Evolutionary conservation across 2,888 invertebrate genomes (phyloP).

Genomic region (Iphiclides podalirius): DNA sequence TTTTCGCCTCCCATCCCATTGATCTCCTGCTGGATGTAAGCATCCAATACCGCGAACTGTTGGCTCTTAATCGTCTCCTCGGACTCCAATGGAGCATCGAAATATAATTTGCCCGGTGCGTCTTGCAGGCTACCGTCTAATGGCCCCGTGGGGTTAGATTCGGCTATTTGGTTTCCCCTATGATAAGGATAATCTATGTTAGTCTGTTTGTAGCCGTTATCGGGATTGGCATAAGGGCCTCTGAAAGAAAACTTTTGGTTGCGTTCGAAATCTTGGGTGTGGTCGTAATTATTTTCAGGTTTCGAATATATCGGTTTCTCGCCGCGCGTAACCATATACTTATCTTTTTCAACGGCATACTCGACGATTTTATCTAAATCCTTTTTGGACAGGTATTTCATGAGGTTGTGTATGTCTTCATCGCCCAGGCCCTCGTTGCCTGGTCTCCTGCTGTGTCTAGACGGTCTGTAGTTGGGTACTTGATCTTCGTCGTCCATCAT

Average conservation of each 20-base stretch:
- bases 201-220: slow-evolving; percentile 17
- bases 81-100: slow-evolving; percentile 29
- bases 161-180: slow-evolving; percentile 20
- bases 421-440: slow-evolving; percentile 52
- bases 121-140: slow-evolving; percentile 16
- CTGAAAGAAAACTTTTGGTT: slow-evolving; percentile 26
- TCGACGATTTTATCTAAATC: slow-evolving; percentile 64
- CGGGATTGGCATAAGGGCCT: slow-evolving; percentile 25
- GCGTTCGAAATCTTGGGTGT: slow-evolving; percentile 8
- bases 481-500: slow-evolving; percentile 39
- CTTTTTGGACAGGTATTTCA: slow-evolving; percentile 62
- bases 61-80: slow-evolving; percentile 35
- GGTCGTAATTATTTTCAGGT: slow-evolving; percentile 13
- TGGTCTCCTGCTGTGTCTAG: slow-evolving; percentile 59
- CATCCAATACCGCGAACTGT: slow-evolving; percentile 34
- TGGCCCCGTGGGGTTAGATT: slow-evolving; percentile 21
- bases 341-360: slow-evolving; percentile 45
- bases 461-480: slow-evolving; percentile 37
- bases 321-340: slow-evolving; percentile 29
- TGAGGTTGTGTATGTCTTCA: slow-evolving; percentile 58
- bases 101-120: slow-evolving; percentile 19
- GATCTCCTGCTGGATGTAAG: slow-evolving; percentile 35
- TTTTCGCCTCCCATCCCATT: slow-evolving; percentile 25
- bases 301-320: slow-evolving; percentile 17
- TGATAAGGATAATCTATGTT: slow-evolving; percentile 19